A percentile compares a stretch with the other conserved stretches of the same genome.
Conservation (phyloP, 2,888 invertebrate species). For the Parnassius smintheus region DNA sequence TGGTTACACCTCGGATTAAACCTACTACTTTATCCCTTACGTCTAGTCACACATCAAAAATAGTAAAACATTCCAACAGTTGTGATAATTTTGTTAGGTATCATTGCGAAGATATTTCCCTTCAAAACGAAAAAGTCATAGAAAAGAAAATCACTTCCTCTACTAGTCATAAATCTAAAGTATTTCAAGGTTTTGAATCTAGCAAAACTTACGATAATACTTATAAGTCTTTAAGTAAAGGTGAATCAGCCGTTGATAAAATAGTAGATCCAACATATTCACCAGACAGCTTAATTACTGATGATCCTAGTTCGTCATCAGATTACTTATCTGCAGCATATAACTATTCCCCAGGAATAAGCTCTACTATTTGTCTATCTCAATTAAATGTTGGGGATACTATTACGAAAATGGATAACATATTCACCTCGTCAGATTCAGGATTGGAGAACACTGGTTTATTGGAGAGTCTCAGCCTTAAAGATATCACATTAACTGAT, state of each 20-base stretch:
- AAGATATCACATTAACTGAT: slow-evolving; percentile 63
- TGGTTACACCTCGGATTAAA: slow-evolving; percentile 47
- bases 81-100: slow-evolving; percentile 58
- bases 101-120: slow-evolving; percentile 40
- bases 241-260: slow-evolving; percentile 42
- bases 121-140: slow-evolving; percentile 32
- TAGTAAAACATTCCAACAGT: slow-evolving; percentile 65
- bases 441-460: slow-evolving; percentile 70
- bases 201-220: slow-evolving; percentile 33
- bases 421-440: slow-evolving; percentile 68
- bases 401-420: slow-evolving; percentile 64
- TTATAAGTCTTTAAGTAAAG: slow-evolving; percentile 32
- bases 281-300: slow-evolving; percentile 66
- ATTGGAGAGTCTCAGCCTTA: slow-evolving; percentile 62
- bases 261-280: slow-evolving; percentile 52
- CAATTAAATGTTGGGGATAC: slow-evolving; percentile 57
- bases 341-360: slow-evolving; percentile 56
- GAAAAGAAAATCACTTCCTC: slow-evolving; percentile 32
- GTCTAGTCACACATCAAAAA: slow-evolving; percentile 68
- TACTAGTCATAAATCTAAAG: slow-evolving; percentile 41
- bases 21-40: slow-evolving; percentile 63
- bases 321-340: slow-evolving; percentile 69
- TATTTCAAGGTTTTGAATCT: slow-evolving; percentile 30
- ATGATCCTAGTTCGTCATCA: slow-evolving; percentile 69
- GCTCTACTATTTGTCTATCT: slow-evolving; percentile 42